Conservation (phyloP, 2,888 invertebrate genomes). For the Brachylomia viminalis region DNA sequence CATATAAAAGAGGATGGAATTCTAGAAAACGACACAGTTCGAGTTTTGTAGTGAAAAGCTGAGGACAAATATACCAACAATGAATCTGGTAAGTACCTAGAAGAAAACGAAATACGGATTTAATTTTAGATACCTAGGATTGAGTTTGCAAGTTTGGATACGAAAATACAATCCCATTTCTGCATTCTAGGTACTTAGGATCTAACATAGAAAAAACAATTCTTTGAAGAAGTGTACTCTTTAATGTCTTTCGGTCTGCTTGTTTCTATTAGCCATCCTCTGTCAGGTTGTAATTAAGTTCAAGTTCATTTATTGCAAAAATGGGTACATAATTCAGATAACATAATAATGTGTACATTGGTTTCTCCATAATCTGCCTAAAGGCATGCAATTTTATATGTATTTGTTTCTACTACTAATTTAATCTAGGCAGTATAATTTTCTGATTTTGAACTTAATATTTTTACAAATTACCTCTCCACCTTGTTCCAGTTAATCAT, state of each 20-base stretch:
- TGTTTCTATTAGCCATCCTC: neutral
- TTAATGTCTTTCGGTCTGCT: too few relatives aligned
- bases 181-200: neutral
- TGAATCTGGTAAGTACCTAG: slow-evolving; percentile 77
- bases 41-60: slow-evolving; percentile 60
- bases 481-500: slow-evolving; percentile 74
- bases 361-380: too few relatives aligned
- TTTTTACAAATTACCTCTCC: neutral
- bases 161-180: neutral
- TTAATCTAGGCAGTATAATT: too few relatives aligned
- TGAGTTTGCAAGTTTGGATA: neutral
- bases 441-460: too few relatives aligned
- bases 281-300: neutral
- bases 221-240: neutral
- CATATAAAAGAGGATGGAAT: slow-evolving; percentile 78
- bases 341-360: too few relatives aligned
- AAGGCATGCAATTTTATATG: too few relatives aligned
- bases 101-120: neutral
- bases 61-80: slow-evolving; percentile 61
- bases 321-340: too few relatives aligned
- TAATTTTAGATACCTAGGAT: neutral
- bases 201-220: neutral
- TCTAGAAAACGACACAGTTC: slow-evolving; percentile 74
- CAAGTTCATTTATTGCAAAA: too few relatives aligned
- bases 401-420: too few relatives aligned